Evolutionary conservation across 1,140 invertebrate species (phyloP).

Genomic region (Chironomus tepperi): DNA sequence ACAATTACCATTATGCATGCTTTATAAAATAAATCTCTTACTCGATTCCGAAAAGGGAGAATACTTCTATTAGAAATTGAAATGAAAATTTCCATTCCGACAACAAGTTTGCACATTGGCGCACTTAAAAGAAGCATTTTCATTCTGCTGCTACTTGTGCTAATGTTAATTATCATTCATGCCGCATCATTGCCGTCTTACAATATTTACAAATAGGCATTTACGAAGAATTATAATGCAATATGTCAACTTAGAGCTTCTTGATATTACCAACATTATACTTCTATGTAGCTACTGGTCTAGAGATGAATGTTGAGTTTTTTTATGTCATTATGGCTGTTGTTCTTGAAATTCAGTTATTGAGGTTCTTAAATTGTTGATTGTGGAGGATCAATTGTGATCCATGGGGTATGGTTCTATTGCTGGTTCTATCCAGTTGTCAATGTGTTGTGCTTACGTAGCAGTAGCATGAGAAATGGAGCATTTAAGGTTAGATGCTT

Average conservation of each 20-base stretch:
- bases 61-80: background rate
- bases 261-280: conserved; percentile 7
- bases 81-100: background rate
- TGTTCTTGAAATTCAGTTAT: too few relatives aligned
- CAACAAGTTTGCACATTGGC: background rate
- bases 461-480: too few relatives aligned
- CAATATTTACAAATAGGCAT: conserved; percentile 1
- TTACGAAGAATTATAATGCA: conserved; percentile 12
- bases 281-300: too few relatives aligned
- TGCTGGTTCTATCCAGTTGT: too few relatives aligned
- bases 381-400: too few relatives aligned
- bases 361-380: too few relatives aligned
- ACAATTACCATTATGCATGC: background rate
- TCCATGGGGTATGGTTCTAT: too few relatives aligned
- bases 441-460: too few relatives aligned
- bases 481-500: too few relatives aligned
- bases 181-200: background rate
- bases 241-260: conserved; percentile 6
- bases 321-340: too few relatives aligned
- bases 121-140: background rate
- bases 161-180: conserved; percentile 23
- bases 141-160: background rate
- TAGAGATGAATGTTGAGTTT: too few relatives aligned
- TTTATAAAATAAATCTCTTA: background rate
- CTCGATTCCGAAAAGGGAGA: background rate